These are phyloP conservation scores for Pseudeuparius sepicola DNA, from an alignment of 2,888 invertebrate genomes.

Conservation along the genomic window DNA sequence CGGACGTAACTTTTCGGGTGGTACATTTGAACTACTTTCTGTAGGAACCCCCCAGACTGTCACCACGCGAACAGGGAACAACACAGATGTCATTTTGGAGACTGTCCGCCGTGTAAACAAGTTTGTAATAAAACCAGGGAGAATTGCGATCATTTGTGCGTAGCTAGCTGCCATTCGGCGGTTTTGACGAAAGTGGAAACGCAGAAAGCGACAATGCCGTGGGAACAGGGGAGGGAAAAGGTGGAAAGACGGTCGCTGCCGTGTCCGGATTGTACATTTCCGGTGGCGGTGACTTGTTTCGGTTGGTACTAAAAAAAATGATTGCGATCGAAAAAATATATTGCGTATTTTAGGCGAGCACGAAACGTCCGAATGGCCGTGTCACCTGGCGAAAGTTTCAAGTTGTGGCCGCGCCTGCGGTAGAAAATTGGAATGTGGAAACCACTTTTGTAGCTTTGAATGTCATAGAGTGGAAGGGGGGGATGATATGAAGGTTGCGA, in stretches of 20 bases:
- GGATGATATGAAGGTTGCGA: conserved; percentile 21
- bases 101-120: conserved; percentile 74
- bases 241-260: conserved; percentile 47
- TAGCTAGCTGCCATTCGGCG: conserved; percentile 63
- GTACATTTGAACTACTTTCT: conserved; percentile 22
- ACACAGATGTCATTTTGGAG: conserved; percentile 74
- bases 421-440: conserved; percentile 59
- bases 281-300: conserved; percentile 60
- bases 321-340: neutral
- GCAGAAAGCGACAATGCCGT: conserved; percentile 54
- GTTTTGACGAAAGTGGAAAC: conserved; percentile 52
- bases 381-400: conserved; percentile 56
- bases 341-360: conserved; percentile 47
- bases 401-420: conserved; percentile 77
- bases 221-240: conserved; percentile 44
- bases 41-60: conserved; percentile 70
- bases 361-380: conserved; percentile 57
- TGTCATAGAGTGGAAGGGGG: conserved; percentile 61
- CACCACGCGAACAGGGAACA: conserved; percentile 64
- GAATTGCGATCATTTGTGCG: conserved; percentile 60
- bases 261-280: conserved; percentile 63
- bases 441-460: conserved; percentile 60
- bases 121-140: conserved; percentile 52
- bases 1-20: neutral
- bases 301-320: conserved; percentile 25